Evolutionary conservation across 2,113 vertebrate species (phyloP).

Genomic region (Platysternon megacephalum): DNA sequence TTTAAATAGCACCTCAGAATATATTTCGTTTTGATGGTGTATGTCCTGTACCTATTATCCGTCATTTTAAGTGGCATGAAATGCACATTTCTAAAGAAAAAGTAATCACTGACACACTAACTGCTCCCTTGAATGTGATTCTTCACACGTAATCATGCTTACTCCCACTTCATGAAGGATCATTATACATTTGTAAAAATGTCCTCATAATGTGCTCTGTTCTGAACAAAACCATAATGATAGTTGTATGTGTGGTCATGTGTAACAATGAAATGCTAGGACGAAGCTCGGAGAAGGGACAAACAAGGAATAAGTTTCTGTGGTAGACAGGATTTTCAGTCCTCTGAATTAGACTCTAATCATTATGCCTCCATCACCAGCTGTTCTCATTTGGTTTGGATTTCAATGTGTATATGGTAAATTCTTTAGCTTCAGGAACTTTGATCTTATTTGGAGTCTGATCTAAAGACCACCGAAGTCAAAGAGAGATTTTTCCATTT

Average conservation of each 20-base stretch:
- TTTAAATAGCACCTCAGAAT: slow-evolving; percentile 20
- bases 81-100: slow-evolving; percentile 48
- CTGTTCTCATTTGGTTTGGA: neutral
- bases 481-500: neutral
- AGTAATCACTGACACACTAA: slow-evolving; percentile 28
- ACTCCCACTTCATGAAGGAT: slow-evolving; percentile 29
- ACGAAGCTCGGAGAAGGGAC: slow-evolving; percentile 5
- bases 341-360: neutral
- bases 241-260: neutral
- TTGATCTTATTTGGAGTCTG: neutral
- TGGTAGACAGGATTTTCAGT: neutral
- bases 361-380: neutral
- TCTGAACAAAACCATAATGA: slow-evolving; percentile 4
- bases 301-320: neutral
- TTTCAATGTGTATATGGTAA: neutral
- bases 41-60: neutral
- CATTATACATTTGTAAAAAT: slow-evolving; percentile 27
- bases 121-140: slow-evolving; percentile 21
- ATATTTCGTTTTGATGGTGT: neutral
- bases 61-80: slow-evolving; percentile 41
- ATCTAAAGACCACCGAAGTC: neutral
- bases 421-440: neutral
- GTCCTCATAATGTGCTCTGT: neutral
- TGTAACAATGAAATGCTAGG: neutral
- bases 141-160: slow-evolving; percentile 43